A percentile compares a stretch with the other conserved stretches of the same genome.
These are phyloP conservation scores for Scalopus aquaticus DNA, from an alignment of 2,113 vertebrate genomes.

Conservation along the genomic window DNA sequence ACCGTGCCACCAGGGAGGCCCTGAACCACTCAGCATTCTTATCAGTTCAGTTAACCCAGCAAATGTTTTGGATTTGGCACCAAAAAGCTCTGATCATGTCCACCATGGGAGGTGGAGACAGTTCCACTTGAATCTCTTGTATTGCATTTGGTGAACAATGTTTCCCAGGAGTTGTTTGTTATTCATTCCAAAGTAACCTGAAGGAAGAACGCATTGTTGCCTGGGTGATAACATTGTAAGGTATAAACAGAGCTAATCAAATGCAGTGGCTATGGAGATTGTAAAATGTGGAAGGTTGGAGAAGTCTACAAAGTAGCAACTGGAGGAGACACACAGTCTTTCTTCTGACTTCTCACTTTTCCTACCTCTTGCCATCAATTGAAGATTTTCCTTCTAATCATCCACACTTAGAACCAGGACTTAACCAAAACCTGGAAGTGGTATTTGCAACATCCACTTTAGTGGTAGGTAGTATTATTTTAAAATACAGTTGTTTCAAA, in stretches of 20 bases:
- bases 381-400: background rate
- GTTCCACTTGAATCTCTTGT: background rate
- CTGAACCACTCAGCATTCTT: background rate
- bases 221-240: background rate
- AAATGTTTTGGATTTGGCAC: background rate
- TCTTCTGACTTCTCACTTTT: background rate
- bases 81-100: background rate
- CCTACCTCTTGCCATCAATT: constrained; percentile 11
- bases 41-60: background rate
- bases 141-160: background rate
- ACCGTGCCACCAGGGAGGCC: too few relatives aligned
- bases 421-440: background rate
- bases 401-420: background rate
- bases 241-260: background rate
- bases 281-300: background rate
- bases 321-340: background rate
- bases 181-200: background rate
- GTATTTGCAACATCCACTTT: background rate
- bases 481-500: background rate
- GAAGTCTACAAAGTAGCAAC: background rate
- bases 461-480: background rate
- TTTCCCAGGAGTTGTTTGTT: background rate
- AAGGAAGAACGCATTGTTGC: background rate
- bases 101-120: background rate
- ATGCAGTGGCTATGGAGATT: background rate